Conservation (phyloP, 2,113 vertebrate genomes). For the Paradisaea rubra region DNA sequence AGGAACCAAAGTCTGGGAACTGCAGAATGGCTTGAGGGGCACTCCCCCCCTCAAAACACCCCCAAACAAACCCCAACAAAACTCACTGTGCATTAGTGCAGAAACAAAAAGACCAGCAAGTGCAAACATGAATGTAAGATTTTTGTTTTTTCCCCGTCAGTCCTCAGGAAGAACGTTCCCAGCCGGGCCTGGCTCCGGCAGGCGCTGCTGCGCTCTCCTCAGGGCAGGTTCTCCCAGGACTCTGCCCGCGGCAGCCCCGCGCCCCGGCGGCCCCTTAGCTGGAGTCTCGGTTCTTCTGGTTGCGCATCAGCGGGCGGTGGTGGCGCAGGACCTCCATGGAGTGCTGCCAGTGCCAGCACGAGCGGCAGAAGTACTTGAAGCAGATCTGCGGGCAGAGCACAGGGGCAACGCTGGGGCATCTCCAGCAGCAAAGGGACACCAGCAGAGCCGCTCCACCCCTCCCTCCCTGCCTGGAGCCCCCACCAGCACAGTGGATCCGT, state of each 20-base stretch:
- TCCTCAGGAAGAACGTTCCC: constrained; percentile 78
- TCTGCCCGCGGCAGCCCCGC: neutral
- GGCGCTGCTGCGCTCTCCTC: neutral
- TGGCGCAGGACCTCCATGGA: constrained; percentile 93
- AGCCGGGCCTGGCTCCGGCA: constrained; percentile 66
- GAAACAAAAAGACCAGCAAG: constrained; percentile 95
- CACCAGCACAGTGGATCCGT: rapidly evolving
- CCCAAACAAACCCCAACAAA: constrained; percentile 75
- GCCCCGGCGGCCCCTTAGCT: constrained; percentile 73
- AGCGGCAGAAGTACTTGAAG: constrained; percentile 98
- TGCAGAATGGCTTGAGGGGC: constrained; percentile 74
- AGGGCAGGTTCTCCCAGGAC: constrained; percentile 32
- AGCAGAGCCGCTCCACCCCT: rapidly evolving
- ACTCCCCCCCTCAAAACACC: constrained; percentile 62
- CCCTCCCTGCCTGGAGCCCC: rapidly evolving
- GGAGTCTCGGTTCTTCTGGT: constrained; percentile 94
- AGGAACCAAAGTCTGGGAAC: constrained; percentile 87
- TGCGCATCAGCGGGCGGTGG: constrained; percentile 96
- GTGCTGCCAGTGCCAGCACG: constrained; percentile 98
- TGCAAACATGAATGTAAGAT: constrained; percentile 90
- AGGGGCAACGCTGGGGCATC: rapidly evolving
- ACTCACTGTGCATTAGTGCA: constrained; percentile 96
- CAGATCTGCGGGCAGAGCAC: constrained; percentile 76
- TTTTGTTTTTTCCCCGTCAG: constrained; percentile 57
- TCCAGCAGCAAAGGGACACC: neutral